Evolutionary conservation across 1,140 invertebrate species (phyloP).

Genomic region (Aphis craccivora): DNA sequence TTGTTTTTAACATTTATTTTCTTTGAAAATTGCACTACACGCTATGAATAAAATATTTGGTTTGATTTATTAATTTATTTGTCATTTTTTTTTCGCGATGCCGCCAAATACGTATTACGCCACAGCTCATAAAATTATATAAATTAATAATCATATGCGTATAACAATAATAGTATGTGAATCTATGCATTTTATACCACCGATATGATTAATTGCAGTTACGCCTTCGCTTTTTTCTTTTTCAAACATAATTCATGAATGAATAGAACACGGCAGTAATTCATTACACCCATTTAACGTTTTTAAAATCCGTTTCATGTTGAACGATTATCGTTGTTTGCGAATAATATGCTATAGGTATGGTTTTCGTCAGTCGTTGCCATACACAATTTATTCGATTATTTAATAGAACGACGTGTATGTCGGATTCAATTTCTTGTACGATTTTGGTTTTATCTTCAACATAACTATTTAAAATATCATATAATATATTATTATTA

Average conservation of each 20-base stretch:
- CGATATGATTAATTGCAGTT: not conserved
- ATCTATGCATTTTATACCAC: not conserved
- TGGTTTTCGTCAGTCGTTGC: not conserved
- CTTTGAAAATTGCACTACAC: not conserved
- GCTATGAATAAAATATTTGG: constrained; percentile 3
- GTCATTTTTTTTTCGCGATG: not conserved
- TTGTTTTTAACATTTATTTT: not conserved
- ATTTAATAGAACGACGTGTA: not conserved
- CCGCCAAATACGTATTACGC: not conserved
- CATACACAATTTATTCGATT: not conserved
- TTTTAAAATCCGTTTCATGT: not conserved
- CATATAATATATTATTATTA: not conserved
- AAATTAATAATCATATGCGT: constrained; percentile 3
- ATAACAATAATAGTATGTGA: not conserved
- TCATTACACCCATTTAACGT: not conserved
- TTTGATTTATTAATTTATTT: constrained; percentile 41
- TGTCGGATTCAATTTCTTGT: not conserved
- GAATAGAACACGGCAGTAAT: not conserved
- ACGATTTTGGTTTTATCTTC: not conserved
- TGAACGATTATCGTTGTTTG: not conserved
- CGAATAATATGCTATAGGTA: not conserved
- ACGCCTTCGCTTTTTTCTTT: not conserved
- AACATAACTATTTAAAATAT: not conserved
- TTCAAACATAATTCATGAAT: not conserved
- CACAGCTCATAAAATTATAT: constrained; percentile 1